These are phyloP conservation scores for Lophura nycthemera DNA, from an alignment of 2,113 vertebrate species.

Conservation along the genomic window DNA sequence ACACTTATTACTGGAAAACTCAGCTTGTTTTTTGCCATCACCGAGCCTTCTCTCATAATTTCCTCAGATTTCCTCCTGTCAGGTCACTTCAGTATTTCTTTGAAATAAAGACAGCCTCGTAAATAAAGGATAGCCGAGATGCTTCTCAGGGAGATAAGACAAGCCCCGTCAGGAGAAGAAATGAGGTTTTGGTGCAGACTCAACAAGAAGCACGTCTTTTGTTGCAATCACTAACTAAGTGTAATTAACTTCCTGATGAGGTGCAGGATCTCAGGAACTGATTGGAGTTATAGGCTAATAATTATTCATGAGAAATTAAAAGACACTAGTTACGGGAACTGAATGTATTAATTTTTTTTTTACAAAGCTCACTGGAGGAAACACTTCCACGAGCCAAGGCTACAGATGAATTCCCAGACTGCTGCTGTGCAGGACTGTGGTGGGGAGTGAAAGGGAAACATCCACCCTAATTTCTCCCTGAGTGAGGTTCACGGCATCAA, in stretches of 20 bases:
- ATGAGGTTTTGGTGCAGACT: slow-evolving; percentile 24
- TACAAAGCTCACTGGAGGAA: not conserved
- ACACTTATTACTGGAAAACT: slow-evolving; percentile 20
- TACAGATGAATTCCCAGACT: not conserved
- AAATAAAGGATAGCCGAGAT: slow-evolving; percentile 9
- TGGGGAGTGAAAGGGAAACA: not conserved
- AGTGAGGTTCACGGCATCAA: not conserved
- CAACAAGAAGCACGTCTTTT: slow-evolving; percentile 52
- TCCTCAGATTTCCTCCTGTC: slow-evolving; percentile 39
- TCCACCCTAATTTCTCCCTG: not conserved
- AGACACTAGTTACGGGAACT: not conserved
- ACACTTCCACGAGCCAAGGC: not conserved
- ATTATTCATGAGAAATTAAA: slow-evolving; percentile 68
- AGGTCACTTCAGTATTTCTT: slow-evolving; percentile 32
- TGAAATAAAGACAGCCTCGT: slow-evolving; percentile 42
- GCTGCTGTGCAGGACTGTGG: not conserved
- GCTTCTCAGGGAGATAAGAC: slow-evolving; percentile 19
- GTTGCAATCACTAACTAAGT: slow-evolving; percentile 49
- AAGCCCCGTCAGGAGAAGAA: not conserved
- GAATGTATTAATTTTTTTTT: not conserved
- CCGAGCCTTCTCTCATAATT: not conserved
- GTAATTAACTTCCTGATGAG: slow-evolving; percentile 68
- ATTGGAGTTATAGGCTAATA: slow-evolving; percentile 56
- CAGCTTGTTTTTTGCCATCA: not conserved
- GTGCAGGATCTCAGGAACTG: slow-evolving; percentile 58